These are phyloP conservation scores for Rissa tridactyla DNA, from an alignment of 2,113 vertebrate species.

Conservation along the genomic window DNA sequence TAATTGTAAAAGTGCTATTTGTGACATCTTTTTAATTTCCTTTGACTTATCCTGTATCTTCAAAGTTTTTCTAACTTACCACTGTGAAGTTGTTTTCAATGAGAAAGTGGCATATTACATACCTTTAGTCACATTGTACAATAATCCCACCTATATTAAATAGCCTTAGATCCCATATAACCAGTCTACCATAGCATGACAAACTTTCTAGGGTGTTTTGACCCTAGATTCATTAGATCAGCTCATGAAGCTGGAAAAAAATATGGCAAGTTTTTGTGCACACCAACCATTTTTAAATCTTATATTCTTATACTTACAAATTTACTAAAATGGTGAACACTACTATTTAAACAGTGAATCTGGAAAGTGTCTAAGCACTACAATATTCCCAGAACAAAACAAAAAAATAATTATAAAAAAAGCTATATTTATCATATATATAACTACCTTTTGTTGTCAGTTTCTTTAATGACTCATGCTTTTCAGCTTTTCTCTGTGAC, in stretches of 20 bases:
- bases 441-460: rapidly evolving
- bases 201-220: background rate
- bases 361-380: background rate
- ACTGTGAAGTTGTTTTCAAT: background rate
- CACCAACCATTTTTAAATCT: background rate
- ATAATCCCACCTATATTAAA: background rate
- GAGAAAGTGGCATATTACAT: background rate
- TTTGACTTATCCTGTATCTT: background rate
- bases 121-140: background rate
- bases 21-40: background rate
- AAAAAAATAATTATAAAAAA: background rate
- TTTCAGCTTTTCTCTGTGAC: background rate
- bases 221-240: background rate
- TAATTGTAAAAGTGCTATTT: background rate
- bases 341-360: background rate
- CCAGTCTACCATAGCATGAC: background rate
- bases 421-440: background rate
- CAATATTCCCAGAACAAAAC: background rate
- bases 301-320: background rate
- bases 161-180: background rate
- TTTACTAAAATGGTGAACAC: background rate
- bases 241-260: background rate
- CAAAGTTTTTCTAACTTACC: background rate
- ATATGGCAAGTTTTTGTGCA: rapidly evolving
- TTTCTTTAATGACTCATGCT: background rate